These are phyloP conservation scores for Pterocles gutturalis DNA, from an alignment of 2,113 vertebrate species.

Conservation along the genomic window DNA sequence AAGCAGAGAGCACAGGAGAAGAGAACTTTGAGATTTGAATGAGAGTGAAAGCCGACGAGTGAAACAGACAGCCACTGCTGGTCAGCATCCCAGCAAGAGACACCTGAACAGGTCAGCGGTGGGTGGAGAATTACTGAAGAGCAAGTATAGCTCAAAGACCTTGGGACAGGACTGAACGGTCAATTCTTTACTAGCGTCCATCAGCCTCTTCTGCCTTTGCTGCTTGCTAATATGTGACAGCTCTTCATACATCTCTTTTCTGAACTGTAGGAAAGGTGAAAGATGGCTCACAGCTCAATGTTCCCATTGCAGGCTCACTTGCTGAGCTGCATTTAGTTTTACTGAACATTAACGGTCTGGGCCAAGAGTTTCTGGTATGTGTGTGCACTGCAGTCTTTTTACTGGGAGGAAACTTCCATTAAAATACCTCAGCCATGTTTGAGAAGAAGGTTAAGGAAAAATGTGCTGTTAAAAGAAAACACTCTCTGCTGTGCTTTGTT, in stretches of 20 bases:
- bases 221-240: background rate
- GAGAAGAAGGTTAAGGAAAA: background rate
- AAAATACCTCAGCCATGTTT: slow-evolving; percentile 28
- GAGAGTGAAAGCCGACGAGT: background rate
- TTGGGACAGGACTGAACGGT: background rate
- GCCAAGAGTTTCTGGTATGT: slow-evolving; percentile 4
- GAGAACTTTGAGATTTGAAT: background rate
- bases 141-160: background rate
- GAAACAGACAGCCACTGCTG: background rate
- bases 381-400: background rate
- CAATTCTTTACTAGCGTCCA: rapidly evolving
- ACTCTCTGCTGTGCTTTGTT: background rate
- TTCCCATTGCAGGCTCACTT: background rate
- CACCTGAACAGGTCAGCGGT: too few species aligned
- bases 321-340: background rate
- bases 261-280: background rate
- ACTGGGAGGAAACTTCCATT: slow-evolving; percentile 24
- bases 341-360: background rate
- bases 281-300: background rate
- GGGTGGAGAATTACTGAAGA: background rate
- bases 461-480: background rate
- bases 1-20: background rate
- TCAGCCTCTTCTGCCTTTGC: background rate
- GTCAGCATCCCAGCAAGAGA: background rate
- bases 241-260: background rate